Base-by-base conservation (phyloP, 2,113 vertebrate species). In the Kryptolebias marmoratus region DNA sequence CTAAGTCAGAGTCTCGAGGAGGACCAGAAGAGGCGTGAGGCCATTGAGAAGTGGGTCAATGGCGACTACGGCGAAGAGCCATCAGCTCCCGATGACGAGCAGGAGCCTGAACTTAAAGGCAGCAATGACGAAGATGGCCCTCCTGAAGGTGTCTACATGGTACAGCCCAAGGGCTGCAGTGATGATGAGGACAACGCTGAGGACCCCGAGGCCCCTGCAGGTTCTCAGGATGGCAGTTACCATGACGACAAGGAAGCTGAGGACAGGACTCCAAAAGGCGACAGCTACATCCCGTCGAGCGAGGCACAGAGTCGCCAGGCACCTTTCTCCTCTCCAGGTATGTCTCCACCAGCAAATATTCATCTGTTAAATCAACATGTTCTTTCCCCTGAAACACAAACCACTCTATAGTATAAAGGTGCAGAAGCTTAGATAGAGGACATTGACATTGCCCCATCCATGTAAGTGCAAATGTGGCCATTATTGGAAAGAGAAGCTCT, bases 21-120 rank as follows among this genome's bases (percentile, higher is more conserved):
- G 80, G 97, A 98, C 94, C 97, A 97, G 90, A 92, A 93, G 79
- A 93, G 98, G 77, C 95, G 98, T 64, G 97, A 98, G 7, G 97
- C 97, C 93, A 99, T 99, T 1, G 98, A 99, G 87, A 98, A 98
- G 90, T 99, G 98, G 98, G 98, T 98, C 78, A 99, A 99, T 0
- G 98, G 98, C 58, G 98, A 99, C 81, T 99, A 99, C 49, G 94
- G 94, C 0, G 98, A 98, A 4, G 98, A 99, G 85, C 93, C 93
- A 0, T 90, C 87, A 0, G 85, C 82, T 1, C 82, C 71, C 1
- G 83, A 88, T 0, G 91, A 93, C 6, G 92, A 85, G 50, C 92
- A 79, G 77, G 92, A 86, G 80, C 90, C 59, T 48, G 93, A 48
- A 86, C 92, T 53, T 56, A 94, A 92, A 49, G 78, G 84, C 67